Base-by-base conservation (phyloP, 1,140 invertebrate genomes). In the Megalonaias nervosa region DNA sequence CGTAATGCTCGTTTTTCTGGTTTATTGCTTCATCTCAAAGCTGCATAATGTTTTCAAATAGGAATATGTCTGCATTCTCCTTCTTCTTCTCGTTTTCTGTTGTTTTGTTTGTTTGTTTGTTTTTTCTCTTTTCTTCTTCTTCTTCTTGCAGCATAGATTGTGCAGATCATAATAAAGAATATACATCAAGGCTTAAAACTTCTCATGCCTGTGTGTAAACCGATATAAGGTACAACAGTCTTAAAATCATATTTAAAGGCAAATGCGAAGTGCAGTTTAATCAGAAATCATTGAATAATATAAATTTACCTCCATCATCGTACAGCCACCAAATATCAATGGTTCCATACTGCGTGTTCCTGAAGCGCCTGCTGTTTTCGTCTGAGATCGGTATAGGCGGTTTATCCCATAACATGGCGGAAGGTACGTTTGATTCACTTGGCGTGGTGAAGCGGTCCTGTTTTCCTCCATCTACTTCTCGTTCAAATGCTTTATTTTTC, bases 261-360 rank as follows among this genome's bases (percentile, higher is more conserved):
- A 60, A n/a, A n/a, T n/a, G n/a, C n/a, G n/a, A 14, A 4, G 59
- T 15, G 17, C 31, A 15, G 58, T 15, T 60, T 21, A 12, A 2
- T 23, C 6, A 64, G 31, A 38, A n/a, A 72, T 4, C 48, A 68
- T n/a, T 26, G 31, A 17, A 56, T 67, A 26, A 14, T 38, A 67
- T 19, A 55, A 56, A 66, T 75, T 79, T 82, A 87, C 92, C 92
- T 81, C 92, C 97, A 90, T 99, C 97, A 90, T 99, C 97, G 89
- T 98, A 99, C 60, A 99, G 90, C 97, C 97, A 99, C 95, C 97
- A 99, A 21, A 98, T 96, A 90, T 99, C 97, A 77, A 99, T 94
- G 0, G 93, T 95, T 17, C 96, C 96, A 65, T 80, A 78, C 38
- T 91, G 86, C 71, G 89, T 91, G 12, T 84, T 68, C 66, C 91